phyloP scores from a whole-genome alignment of 2,888 invertebrate genomes.

The Ophion ellenae region DNA sequence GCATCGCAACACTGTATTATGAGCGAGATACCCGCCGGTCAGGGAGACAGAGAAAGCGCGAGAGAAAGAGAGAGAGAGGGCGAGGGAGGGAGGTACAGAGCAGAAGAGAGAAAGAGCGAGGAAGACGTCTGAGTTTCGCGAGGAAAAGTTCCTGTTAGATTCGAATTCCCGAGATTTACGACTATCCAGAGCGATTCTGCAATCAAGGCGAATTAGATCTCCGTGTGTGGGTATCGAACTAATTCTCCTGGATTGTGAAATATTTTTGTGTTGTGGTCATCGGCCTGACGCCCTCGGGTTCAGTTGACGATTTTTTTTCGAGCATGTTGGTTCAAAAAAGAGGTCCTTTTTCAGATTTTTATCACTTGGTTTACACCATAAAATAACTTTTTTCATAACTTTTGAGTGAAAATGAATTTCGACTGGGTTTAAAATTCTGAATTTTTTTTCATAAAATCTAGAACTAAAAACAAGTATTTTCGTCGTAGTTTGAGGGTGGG shows the following conservation, averaged over 20 bases:
- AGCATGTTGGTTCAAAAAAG: too few relatives aligned
- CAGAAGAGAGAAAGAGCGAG: constrained; percentile 57
- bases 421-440: too few relatives aligned
- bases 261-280: too few relatives aligned
- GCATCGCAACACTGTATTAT: constrained; percentile 32
- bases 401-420: too few relatives aligned
- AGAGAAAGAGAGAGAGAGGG: constrained; percentile 14
- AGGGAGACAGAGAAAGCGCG: constrained; percentile 14
- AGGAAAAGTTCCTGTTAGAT: constrained; percentile 44
- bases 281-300: too few relatives aligned
- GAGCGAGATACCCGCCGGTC: constrained; percentile 15
- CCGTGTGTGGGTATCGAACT: background rate
- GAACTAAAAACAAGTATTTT: too few relatives aligned
- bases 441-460: too few relatives aligned
- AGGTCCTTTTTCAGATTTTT: too few relatives aligned
- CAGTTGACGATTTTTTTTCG: too few relatives aligned
- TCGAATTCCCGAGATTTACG: constrained; percentile 52
- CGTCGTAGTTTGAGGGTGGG: too few relatives aligned
- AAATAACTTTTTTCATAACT: too few relatives aligned
- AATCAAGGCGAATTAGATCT: constrained; percentile 19
- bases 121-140: constrained; percentile 45
- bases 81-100: background rate
- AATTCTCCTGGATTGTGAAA: background rate
- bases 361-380: too few relatives aligned
- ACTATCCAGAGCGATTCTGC: constrained; percentile 15